Conservation (phyloP, 2,113 vertebrate genomes). For the Ia io region DNA sequence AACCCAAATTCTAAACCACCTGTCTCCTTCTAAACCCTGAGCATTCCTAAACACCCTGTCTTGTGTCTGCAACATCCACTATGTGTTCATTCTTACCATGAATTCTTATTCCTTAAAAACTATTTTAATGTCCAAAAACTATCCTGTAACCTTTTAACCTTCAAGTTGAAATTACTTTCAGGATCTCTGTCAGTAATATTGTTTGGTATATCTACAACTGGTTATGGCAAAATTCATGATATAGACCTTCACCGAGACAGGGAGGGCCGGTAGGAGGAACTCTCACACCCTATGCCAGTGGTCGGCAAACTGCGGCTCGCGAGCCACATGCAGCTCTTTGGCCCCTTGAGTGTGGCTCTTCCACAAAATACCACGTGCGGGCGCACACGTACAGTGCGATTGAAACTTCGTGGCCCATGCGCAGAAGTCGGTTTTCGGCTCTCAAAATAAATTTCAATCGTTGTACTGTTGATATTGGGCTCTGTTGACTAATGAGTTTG, state of each 20-base stretch:
- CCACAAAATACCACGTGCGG: too few species aligned
- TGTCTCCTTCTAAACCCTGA: neutral
- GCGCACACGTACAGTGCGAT: too few species aligned
- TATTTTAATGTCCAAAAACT: neutral
- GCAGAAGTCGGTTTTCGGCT: too few species aligned
- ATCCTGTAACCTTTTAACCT: neutral
- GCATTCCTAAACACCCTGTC: neutral
- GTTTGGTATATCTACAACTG: neutral
- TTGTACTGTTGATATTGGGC: too few species aligned
- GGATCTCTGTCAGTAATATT: neutral
- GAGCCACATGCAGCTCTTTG: too few species aligned
- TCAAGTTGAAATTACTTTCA: neutral
- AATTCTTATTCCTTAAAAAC: neutral
- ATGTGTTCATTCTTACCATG: neutral
- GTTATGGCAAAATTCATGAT: neutral
- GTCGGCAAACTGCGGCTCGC: too few species aligned
- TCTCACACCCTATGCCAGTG: neutral
- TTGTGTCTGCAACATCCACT: neutral
- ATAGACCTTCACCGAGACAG: neutral
- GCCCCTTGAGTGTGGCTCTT: too few species aligned
- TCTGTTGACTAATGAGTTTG: too few species aligned
- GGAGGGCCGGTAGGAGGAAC: neutral
- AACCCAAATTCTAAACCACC: neutral
- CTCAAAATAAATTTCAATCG: too few species aligned
- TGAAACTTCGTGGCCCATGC: too few species aligned